Base-by-base conservation (phyloP, 2,888 invertebrate species). In the Periphyllus acericola region DNA sequence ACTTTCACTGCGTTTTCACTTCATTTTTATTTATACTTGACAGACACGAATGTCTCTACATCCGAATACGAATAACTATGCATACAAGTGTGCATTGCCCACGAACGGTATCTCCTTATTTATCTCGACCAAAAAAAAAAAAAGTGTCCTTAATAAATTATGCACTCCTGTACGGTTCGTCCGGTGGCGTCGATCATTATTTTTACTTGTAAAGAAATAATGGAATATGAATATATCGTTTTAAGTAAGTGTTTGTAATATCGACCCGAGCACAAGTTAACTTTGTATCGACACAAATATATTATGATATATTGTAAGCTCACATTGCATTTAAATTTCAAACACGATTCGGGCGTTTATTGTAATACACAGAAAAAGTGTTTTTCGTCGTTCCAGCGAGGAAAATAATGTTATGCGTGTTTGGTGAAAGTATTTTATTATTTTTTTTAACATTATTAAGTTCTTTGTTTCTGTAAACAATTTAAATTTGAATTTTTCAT, bases 21-120 rank as follows among this genome's bases (percentile, higher is more conserved):
- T 46, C 8, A 78, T 55, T 78, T 78, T 5, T 55, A 80, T 80
- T 80, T 66, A 66, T 29, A 40, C 19, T 66, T 66, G 29, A n/a
- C 29, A 40, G n/a, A 40, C 36, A 80, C 36, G n/a, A 29, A 66
- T n/a, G 60, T 36, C 25, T 40, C 36, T 8, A 3, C 32, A 19
- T 40, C 36, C 34, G n/a, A n/a, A 32, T 9, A 21, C 25, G 72
- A 40, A 80, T 66, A 40, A 66, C 9, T 46, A 46, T 25, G 1
- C 5, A n/a, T n/a, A n/a, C n/a, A n/a, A 25, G 29, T n/a, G 0
- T 68, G 11, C 1, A 68, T n/a, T 11, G 8, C 68, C 9, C 68
- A 68, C 25, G 29, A 25, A 21, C 68, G 5, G 19, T 66, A n/a
- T 29, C 1, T 68, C 29, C 11, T 68, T 25, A 9, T 68, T 29